Evolutionary conservation across 30 jellyfish, hydroid and myxozoan species (phyloP), one percentile per base, ranked within the genome.

Genomic region (Clytia hemisphaerica): DNA sequence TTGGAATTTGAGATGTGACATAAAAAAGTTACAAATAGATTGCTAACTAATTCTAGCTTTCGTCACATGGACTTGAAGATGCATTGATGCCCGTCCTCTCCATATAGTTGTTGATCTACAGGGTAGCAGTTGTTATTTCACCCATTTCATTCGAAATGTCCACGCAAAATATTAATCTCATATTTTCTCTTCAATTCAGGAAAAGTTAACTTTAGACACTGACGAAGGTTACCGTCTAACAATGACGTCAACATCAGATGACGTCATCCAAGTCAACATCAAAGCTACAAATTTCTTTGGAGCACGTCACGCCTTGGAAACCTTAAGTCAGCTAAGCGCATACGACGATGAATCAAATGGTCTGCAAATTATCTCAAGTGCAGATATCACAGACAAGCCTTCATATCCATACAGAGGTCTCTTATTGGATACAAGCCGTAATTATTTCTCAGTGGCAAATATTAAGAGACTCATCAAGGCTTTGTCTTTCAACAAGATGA

Each of bases 261-360:
- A 19, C 2, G 79, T 62, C 0, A 37, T 45, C 4, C 1, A 7
- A 31, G 95, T 62, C 22, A 46, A 26, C 19, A 83, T 83, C 18
- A 6, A 36, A 4, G 82, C 88, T 14, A 77, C 75, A 44, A 75
- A 87, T 6, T 83, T 67, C 47, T 83, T 54, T 38, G 95, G 95
- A 1, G 95, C 95, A 21, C 78, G 95, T 19, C 95, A 83, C 37
- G 95, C 71, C 21, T 55, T 83, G 25, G 95, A 83, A 61, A 74
- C 95, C 46, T 22, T 83, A 30, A 83, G 95, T 61, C 95, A 83
- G 57, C 78, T 83, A 28, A 67, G 78, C 34, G 80, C 93, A 24
- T 83, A 75, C 53, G 67, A 65, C 22, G 78, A 67, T 49, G 24
- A 69, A n/a, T 64, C 61, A 30, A 85, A 83, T 30, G 58, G 87